Base-by-base conservation (phyloP, 2,888 invertebrate species). In the Sarcophaga caerulescens region DNA sequence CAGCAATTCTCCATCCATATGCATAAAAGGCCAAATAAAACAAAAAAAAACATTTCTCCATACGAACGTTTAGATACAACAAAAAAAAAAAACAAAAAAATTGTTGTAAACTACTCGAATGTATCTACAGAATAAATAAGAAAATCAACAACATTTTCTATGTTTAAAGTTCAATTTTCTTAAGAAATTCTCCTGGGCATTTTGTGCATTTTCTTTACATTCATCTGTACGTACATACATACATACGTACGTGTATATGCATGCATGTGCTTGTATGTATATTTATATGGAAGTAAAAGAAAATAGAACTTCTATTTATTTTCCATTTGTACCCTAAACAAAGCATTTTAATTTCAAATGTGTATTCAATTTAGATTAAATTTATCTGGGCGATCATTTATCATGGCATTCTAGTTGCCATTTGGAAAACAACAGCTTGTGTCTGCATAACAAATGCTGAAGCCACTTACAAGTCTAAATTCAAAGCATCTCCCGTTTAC, bases 111-210 rank as follows among this genome's bases (percentile, higher is more conserved):
- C 63, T 11, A 57, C 14, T 71, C 69, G 19, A 60, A 63, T 47
- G 23, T 78, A 62, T n/a, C 35, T 60, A 60, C 23, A 71, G 80
- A 85, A 65, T 81, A 66, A 78, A 81, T 81, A 85, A 78, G 35
- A 77, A 81, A 85, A 85, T 81, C 77, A 77, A 73, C 73, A 77
- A 71, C 76, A 84, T 81, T 66, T 74, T 81, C 52, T 73, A 35
- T 77, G 73, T 77, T 77, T 77, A 77, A 81, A 66, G 77, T 81
- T 70, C 57, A 78, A 79, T 75, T 74, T 75, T 78, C 52, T 70
- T 78, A 66, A 75, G 74, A 69, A 81, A 78, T 70, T 47, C 69
- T 47, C 68, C 25, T 57, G 69, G 60, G 59, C 35, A 81, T 65
- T 79, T 75, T n/a, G 44, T 44, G 35, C 35, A 35, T 35, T 52